Evolutionary conservation across 53 echinoderm and acorn worm genomes (phyloP).

Genomic region (Pentamera pediparva): DNA sequence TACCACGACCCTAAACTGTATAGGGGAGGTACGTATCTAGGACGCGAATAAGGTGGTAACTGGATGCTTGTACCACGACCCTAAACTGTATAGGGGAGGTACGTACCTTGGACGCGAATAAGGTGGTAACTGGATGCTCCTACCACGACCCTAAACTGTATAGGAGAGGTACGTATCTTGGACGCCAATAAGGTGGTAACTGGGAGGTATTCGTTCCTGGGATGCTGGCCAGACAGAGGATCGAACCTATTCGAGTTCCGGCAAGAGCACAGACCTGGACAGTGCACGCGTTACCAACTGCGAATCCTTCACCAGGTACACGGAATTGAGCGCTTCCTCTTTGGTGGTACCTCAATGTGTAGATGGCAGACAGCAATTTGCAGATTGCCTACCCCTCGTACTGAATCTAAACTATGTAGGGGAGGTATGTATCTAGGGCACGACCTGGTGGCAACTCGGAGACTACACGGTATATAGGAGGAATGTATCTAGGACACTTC

Average conservation of each 20-base stretch:
- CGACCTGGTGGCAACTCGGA: constrained; percentile 1
- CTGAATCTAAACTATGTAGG: no score
- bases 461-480: constrained; percentile 1
- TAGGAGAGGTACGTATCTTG: constrained; percentile 6
- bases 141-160: constrained; percentile 27
- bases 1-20: constrained; percentile 27
- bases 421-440: constrained; percentile 20
- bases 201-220: constrained; percentile 7
- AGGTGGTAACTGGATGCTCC: constrained; percentile 5
- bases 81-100: constrained; percentile 14
- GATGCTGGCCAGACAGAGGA: no score
- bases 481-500: constrained; percentile 8
- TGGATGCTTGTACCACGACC: constrained; percentile 25
- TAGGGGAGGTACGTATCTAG: constrained; percentile 12
- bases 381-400: no score
- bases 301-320: no score
- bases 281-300: no score
- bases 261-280: no score
- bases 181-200: neutral
- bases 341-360: no score
- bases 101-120: neutral
- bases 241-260: no score
- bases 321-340: no score
- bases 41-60: neutral
- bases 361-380: no score